A percentile compares a stretch with the other conserved stretches of the same genome.
Conservation (phyloP, 2,888 invertebrate species). For the Eristalis arbustorum region DNA sequence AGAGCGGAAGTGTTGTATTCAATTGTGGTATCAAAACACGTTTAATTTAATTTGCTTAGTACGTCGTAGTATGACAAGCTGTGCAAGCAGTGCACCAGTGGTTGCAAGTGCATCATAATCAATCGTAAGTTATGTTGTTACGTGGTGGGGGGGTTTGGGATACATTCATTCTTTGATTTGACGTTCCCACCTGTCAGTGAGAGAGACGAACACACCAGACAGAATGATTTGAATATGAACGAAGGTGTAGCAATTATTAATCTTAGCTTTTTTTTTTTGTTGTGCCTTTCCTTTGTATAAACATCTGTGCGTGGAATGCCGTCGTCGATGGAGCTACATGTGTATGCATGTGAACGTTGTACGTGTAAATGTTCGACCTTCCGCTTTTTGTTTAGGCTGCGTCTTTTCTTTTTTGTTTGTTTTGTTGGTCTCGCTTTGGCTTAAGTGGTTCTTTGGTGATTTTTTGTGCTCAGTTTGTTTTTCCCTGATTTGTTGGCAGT, state of each 20-base stretch:
- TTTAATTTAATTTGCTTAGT: background rate
- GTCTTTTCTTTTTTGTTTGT: constrained; percentile 12
- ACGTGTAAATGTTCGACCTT: constrained; percentile 43
- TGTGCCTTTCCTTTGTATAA: background rate
- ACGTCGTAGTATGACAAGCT: background rate
- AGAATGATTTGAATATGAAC: background rate
- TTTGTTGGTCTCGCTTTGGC: background rate
- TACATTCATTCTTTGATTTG: background rate
- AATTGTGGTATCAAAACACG: background rate
- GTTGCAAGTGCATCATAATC: background rate
- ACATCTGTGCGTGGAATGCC: constrained; percentile 1
- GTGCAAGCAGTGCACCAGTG: background rate
- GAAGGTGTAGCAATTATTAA: background rate
- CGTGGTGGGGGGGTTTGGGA: background rate
- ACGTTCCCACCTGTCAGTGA: background rate
- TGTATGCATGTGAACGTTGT: background rate
- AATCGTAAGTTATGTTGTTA: background rate
- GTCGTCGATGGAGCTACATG: background rate
- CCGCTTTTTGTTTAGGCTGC: constrained; percentile 21
- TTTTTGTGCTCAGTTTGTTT: background rate
- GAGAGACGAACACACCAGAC: background rate
- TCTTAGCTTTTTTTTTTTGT: background rate
- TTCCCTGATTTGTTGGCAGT: background rate
- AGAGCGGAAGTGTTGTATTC: background rate
- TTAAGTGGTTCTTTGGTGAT: background rate